A percentile compares a stretch with the other conserved stretches of the same genome.
Conservation (phyloP, 2,888 invertebrate genomes). For the Didymodactylos carnosus region DNA sequence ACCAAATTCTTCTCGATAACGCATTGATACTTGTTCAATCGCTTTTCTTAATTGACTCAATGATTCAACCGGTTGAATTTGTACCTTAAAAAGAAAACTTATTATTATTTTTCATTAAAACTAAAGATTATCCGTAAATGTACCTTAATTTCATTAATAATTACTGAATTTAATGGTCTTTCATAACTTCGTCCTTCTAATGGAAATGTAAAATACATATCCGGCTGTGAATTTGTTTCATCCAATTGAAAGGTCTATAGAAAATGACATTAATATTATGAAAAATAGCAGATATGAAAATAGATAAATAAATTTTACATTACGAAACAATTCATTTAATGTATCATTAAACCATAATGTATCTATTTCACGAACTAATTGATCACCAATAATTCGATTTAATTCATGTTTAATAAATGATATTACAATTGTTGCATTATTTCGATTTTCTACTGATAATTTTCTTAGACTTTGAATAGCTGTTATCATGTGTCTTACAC, state of each 20-base stretch:
- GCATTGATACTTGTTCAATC: conserved; percentile 16
- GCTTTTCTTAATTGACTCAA: background rate
- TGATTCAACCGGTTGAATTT: conserved; percentile 2
- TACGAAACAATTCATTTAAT: conserved; percentile 20
- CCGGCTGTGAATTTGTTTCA: conserved; percentile 20
- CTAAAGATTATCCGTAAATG: background rate
- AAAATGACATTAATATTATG: too few relatives aligned
- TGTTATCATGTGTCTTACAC: conserved; percentile 27
- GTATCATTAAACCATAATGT: conserved; percentile 30
- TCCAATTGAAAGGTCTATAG: conserved; percentile 25
- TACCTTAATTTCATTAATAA: conserved; percentile 27
- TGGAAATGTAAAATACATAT: conserved; percentile 30
- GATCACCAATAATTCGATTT: conserved; percentile 26
- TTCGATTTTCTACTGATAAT: conserved; percentile 29
- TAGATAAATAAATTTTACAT: background rate
- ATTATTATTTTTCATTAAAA: background rate
- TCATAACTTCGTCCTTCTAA: conserved; percentile 26
- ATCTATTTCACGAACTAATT: conserved; percentile 27
- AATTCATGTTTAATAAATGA: conserved; percentile 32
- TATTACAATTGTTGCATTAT: conserved; percentile 28
- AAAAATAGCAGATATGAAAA: background rate
- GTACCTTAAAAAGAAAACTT: background rate
- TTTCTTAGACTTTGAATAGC: conserved; percentile 31
- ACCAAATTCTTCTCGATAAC: conserved; percentile 33
- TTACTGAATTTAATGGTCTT: conserved; percentile 25